Base-by-base conservation (phyloP, 2,113 vertebrate genomes). In the Heteronetta atricapilla region DNA sequence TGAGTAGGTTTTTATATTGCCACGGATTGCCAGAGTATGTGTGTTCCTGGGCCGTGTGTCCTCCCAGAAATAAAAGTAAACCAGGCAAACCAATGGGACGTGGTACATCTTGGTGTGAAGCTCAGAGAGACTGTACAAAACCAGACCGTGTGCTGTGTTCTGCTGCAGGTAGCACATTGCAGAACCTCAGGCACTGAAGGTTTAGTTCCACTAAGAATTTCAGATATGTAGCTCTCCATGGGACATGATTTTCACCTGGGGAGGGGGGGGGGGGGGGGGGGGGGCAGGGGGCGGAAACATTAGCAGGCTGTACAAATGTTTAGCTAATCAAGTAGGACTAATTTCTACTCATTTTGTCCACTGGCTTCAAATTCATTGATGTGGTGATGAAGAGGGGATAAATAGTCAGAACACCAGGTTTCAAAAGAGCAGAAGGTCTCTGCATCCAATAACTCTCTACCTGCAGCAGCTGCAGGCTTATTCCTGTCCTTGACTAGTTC, bases 271-370 rank as follows among this genome's bases (percentile, higher is more conserved):
- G 20, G 64, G 48, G 68, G 62, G 16, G 29, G 11, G 69, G 13
- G 29, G 42, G 20, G 64, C 44, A 68, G 62, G 16, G 29, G 11
- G 69, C 12, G 29, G 60, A 33, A 82, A 68, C 38, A 22, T 84
- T 40, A 84, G 26, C 53, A 66, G 53, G 17, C 40, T 79, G 74
- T 66, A 55, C 48, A 72, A 94, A 90, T 23, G 9, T 77, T 2
- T 34, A 82, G 52, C 78, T 91, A 94, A 79, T 60, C 66, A 66
- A 86, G 59, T 21, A 69, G 63, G 82, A 63, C 62, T 91, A 33
- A 31, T 80, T 96, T 82, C 56, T 77, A 70, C 28, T 22, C 33
- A 15, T 53, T 76, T n/a, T 83, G 21, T 70, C 60, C 50, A 69
- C 31, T 77, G 78, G 38, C 42, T 76, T 82, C 12, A 16, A 70